Evolutionary conservation across 2,113 vertebrate genomes (phyloP).

Genomic region (Ovis canadensis): DNA sequence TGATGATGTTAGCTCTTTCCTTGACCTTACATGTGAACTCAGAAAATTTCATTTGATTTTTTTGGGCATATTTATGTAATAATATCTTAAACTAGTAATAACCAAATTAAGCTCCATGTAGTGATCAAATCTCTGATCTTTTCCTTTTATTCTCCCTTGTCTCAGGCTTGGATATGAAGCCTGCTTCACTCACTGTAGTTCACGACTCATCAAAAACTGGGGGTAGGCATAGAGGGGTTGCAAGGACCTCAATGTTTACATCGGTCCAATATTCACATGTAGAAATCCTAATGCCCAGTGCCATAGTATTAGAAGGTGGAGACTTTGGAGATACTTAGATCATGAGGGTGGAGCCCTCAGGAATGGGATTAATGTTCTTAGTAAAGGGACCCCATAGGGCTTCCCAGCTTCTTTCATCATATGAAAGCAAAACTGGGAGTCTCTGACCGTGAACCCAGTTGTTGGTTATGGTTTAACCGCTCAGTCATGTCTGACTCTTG

Average conservation of each 20-base stretch:
- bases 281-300: background rate
- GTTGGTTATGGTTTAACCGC: background rate
- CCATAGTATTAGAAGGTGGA: background rate
- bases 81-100: background rate
- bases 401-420: background rate
- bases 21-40: background rate
- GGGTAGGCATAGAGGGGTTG: accelerated
- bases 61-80: background rate
- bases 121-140: background rate
- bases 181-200: background rate
- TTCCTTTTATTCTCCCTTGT: background rate
- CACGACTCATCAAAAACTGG: background rate
- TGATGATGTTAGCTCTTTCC: background rate
- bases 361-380: background rate
- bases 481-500: background rate
- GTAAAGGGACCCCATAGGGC: background rate
- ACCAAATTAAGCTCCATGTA: background rate
- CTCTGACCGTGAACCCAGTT: background rate
- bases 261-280: accelerated
- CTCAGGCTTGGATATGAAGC: background rate
- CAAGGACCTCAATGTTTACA: background rate
- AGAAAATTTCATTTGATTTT: background rate
- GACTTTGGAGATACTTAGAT: background rate
- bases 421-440: background rate
- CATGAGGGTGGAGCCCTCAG: background rate